Evolutionary conservation across 2,888 invertebrate genomes (phyloP), one percentile per base, ranked within the genome.

Genomic region (Drosophila formosana): DNA sequence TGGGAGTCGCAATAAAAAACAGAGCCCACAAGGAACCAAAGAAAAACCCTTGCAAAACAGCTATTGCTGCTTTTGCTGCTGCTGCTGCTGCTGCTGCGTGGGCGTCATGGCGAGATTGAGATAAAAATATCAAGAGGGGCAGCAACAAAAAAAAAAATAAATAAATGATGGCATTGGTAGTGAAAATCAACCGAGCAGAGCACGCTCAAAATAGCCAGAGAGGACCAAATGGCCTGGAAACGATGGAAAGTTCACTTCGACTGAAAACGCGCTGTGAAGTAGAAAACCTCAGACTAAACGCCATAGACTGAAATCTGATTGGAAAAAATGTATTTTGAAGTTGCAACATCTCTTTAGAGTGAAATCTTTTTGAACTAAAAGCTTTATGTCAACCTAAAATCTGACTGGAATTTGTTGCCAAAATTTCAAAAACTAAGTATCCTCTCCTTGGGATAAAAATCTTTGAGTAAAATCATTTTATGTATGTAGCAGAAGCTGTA

Each of bases 191-290:
- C 13, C 9, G 57, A 49, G 49, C 55, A 55, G 46, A 51, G 47
- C 47, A 43, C 2, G 61, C 69, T 73, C 56, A 69, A 82, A 78
- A 84, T 84, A 82, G 60, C 50, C 72, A 62, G 37, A 46, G 51
- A 43, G 51, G 7, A 26, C 65, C 60, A 82, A 80, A 78, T 82
- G 82, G 74, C 51, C 70, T 66, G 85, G 80, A 82, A 82, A 68
- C 49, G n/a, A 34, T 63, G 45, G 41, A 3, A n/a, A 30, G 23
- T 32, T 26, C 11, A 41, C 51, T 55, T 43, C 11, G 9, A 11
- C 11, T 11, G n/a, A 4, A n/a, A 37, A 37, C n/a, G 11, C 37
- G 2, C 4, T 37, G 4, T 37, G 37, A 11, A 34, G 34, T 11
- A 9, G 34, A 5, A 28, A 28, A 28, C 34, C 9, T 34, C 9